These are phyloP conservation scores for Heliconius congener DNA, from an alignment of 1,140 invertebrate genomes.

Conservation along the genomic window DNA sequence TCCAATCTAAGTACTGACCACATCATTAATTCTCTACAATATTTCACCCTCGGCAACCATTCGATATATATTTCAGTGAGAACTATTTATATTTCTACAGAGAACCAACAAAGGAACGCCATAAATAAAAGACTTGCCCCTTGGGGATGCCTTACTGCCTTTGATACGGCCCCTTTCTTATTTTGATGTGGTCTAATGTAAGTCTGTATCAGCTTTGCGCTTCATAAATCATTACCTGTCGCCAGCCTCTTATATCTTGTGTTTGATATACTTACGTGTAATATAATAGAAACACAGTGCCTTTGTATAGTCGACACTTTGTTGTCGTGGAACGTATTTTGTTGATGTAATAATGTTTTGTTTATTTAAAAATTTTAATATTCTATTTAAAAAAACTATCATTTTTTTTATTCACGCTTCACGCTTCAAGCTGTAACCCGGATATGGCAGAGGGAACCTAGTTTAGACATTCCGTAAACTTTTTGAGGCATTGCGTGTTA, in stretches of 20 bases:
- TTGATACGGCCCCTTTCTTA: slow-evolving; percentile 75
- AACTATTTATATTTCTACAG: slow-evolving; percentile 78
- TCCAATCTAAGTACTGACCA: slow-evolving; percentile 74
- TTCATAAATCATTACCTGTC: slow-evolving; percentile 58
- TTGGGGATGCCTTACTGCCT: slow-evolving; percentile 70
- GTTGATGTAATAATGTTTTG: not conserved
- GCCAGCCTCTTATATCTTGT: slow-evolving; percentile 26
- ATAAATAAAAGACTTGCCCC: slow-evolving; percentile 74
- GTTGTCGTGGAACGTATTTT: not conserved
- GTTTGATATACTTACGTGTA: slow-evolving; percentile 26
- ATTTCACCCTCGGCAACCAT: slow-evolving; percentile 72
- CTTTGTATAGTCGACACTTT: not conserved
- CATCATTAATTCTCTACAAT: slow-evolving; percentile 78
- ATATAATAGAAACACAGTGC: slow-evolving; percentile 31
- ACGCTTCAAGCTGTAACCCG: no score
- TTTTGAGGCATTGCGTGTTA: no score
- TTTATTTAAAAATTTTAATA: not conserved
- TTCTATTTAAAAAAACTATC: no score
- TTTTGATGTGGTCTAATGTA: slow-evolving; percentile 74
- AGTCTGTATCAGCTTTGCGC: slow-evolving; percentile 65
- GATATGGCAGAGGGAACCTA: no score
- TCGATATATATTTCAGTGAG: slow-evolving; percentile 74
- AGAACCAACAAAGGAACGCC: slow-evolving; percentile 66
- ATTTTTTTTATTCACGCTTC: no score
- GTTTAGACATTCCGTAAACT: no score